These are phyloP conservation scores for Siderastrea siderea DNA, from an alignment of 92 coral and sea anemone species.

Conservation along the genomic window DNA sequence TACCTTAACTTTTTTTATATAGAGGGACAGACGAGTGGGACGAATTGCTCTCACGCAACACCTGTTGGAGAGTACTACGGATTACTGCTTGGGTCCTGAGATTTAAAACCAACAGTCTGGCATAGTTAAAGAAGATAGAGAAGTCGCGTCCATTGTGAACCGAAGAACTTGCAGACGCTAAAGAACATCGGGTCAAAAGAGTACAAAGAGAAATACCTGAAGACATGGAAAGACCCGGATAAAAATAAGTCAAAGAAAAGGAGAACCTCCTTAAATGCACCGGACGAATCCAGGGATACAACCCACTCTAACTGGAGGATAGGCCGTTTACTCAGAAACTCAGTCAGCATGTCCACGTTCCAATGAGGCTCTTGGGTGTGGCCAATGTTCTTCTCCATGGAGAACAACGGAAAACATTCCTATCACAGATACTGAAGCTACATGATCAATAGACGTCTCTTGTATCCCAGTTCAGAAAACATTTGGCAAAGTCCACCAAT, in stretches of 20 bases:
- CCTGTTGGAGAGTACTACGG: slow-evolving; percentile 49
- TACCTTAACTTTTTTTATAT: too few species aligned
- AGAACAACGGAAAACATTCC: neutral
- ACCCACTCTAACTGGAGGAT: slow-evolving; percentile 48
- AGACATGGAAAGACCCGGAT: slow-evolving; percentile 46
- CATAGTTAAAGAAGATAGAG: slow-evolving; percentile 16
- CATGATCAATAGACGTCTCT: slow-evolving; percentile 18
- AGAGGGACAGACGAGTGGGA: slow-evolving; percentile 67
- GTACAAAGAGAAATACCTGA: slow-evolving; percentile 28
- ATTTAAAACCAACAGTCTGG: slow-evolving; percentile 49
- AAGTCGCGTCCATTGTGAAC: slow-evolving; percentile 44
- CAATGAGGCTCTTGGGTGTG: too few species aligned
- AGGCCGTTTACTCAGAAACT: slow-evolving; percentile 43
- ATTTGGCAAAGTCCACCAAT: slow-evolving; percentile 26
- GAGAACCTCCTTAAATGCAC: slow-evolving; percentile 51
- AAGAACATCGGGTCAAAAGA: slow-evolving; percentile 36
- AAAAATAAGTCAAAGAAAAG: slow-evolving; percentile 44
- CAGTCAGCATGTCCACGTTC: slow-evolving; percentile 26
- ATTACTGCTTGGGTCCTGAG: slow-evolving; percentile 67
- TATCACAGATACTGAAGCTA: neutral
- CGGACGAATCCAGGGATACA: slow-evolving; percentile 59
- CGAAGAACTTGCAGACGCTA: slow-evolving; percentile 51
- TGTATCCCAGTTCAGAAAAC: slow-evolving; percentile 14
- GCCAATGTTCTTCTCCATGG: neutral
- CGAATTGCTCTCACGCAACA: slow-evolving; percentile 7